Evolutionary conservation across 1,140 invertebrate genomes (phyloP).

Genomic region (Drosophila fuyamai): DNA sequence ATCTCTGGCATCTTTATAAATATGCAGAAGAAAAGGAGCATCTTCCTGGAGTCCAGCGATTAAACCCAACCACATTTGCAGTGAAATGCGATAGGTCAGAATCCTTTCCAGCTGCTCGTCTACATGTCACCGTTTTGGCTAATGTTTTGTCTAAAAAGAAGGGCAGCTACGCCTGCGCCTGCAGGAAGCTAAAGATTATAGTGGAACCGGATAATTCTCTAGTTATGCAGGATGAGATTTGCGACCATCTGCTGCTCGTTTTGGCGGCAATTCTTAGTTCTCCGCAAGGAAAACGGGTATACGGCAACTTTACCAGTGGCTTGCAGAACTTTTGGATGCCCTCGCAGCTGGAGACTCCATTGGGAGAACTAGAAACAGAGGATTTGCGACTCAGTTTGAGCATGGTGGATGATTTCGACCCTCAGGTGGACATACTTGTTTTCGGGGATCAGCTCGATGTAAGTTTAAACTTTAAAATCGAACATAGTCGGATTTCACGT

Average conservation of each 20-base stretch:
- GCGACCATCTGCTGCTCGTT: slow-evolving; percentile 76
- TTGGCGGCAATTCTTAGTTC: slow-evolving; percentile 73
- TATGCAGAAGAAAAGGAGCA: slow-evolving; percentile 53
- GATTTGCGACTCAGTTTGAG: slow-evolving; percentile 55
- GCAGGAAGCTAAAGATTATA: slow-evolving; percentile 78
- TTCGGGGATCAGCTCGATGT: slow-evolving; percentile 75
- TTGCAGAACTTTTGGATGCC: slow-evolving; percentile 79
- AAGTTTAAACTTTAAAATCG: slow-evolving; percentile 7
- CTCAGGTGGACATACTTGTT: slow-evolving; percentile 70
- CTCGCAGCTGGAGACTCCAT: slow-evolving; percentile 57
- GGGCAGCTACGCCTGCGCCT: slow-evolving; percentile 64
- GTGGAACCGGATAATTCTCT: slow-evolving; percentile 80
- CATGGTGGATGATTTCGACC: slow-evolving; percentile 53
- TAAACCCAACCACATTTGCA: slow-evolving; percentile 70
- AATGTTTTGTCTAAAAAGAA: slow-evolving; percentile 61
- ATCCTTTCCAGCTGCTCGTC: slow-evolving; percentile 63
- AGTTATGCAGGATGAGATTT: slow-evolving; percentile 82
- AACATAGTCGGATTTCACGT: not conserved
- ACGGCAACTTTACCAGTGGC: slow-evolving; percentile 65
- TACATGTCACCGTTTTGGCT: slow-evolving; percentile 73
- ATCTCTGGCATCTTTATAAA: slow-evolving; percentile 72
- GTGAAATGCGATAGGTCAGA: slow-evolving; percentile 71
- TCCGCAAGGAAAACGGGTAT: slow-evolving; percentile 65
- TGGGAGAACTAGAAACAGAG: slow-evolving; percentile 51
- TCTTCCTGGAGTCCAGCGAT: slow-evolving; percentile 69